Evolutionary conservation across 2,888 invertebrate species (phyloP).

Genomic region (Hyposoter dolosus): DNA sequence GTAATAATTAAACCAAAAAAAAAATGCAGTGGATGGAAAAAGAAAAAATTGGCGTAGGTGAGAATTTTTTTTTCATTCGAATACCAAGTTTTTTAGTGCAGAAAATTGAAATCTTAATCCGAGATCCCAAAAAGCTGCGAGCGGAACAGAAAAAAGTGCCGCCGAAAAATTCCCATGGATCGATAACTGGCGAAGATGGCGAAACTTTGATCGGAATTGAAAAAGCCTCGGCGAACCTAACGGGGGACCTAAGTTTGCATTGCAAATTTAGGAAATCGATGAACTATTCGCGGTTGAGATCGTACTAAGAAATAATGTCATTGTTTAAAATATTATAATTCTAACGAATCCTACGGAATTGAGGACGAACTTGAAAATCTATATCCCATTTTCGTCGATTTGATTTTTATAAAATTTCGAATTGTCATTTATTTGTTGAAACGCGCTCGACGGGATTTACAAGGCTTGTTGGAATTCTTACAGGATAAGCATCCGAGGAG

Average conservation of each 20-base stretch:
- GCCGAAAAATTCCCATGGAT: no score
- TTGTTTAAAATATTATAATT: background rate
- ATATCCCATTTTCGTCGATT: background rate
- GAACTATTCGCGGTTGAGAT: no score
- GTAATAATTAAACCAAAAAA: background rate
- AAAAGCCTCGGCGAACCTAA: no score
- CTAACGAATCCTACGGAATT: background rate
- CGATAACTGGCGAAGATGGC: background rate
- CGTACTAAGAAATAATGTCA: background rate
- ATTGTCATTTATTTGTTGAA: background rate
- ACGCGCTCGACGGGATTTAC: slow-evolving; percentile 18
- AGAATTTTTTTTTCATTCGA: no score
- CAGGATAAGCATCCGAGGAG: slow-evolving; percentile 32
- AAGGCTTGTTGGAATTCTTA: slow-evolving; percentile 5
- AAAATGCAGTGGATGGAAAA: background rate
- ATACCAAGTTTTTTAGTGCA: no score
- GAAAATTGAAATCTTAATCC: no score
- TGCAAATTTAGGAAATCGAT: no score
- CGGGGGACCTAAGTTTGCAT: no score
- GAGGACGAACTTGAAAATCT: background rate
- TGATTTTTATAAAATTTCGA: background rate
- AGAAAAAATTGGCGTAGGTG: no score
- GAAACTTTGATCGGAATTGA: no score
- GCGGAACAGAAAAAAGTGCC: background rate
- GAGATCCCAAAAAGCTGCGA: background rate